Conservation (phyloP, 2,113 vertebrate genomes). For the Himantopus leucocephalus region DNA sequence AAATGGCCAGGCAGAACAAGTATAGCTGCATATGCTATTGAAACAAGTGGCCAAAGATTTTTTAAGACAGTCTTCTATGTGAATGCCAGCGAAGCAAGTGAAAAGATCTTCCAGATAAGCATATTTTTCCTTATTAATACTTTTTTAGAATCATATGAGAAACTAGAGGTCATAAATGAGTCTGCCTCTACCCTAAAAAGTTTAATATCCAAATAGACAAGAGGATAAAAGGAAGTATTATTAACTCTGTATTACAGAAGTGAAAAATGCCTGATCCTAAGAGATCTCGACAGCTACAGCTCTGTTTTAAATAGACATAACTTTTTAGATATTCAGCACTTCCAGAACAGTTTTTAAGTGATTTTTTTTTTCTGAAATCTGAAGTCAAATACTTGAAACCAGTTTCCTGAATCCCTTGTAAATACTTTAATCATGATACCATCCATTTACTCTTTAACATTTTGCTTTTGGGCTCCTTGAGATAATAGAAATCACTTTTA, state of each 20-base stretch:
- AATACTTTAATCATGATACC: not conserved
- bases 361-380: not conserved
- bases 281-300: not conserved
- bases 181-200: not conserved
- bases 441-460: not conserved
- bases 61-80: slow-evolving; percentile 3
- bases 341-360: not conserved
- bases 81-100: slow-evolving; percentile 57
- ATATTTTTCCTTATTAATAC: slow-evolving; percentile 58
- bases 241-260: not conserved
- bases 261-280: slow-evolving; percentile 1
- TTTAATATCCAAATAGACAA: slow-evolving; percentile 2
- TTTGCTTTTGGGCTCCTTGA: slow-evolving; percentile 62
- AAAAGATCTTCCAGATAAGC: slow-evolving; percentile 12
- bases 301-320: not conserved
- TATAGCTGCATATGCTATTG: not conserved
- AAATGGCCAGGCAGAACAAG: not conserved
- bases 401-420: not conserved
- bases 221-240: slow-evolving; percentile 6
- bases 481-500: slow-evolving; percentile 48
- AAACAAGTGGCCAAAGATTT: slow-evolving; percentile 28
- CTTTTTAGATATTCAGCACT: slow-evolving; percentile 7
- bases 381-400: not conserved
- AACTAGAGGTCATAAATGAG: slow-evolving; percentile 5
- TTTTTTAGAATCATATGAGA: slow-evolving; percentile 43